Conservation (phyloP, 2,113 vertebrate genomes). For the Microtus oregoni region DNA sequence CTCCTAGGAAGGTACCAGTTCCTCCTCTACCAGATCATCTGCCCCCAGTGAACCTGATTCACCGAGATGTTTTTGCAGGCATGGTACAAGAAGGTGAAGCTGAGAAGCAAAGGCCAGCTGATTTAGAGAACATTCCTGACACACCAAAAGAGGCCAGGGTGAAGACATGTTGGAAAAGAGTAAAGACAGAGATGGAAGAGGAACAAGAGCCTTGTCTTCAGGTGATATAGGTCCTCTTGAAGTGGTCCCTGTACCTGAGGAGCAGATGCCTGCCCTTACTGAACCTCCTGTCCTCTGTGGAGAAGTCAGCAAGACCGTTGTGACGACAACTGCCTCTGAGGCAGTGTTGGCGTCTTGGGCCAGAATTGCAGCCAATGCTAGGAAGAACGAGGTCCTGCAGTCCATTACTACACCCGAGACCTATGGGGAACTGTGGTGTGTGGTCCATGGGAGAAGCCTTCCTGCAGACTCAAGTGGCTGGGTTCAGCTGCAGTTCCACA, state of each 20-base stretch:
- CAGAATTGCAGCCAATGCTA: not conserved
- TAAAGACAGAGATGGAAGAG: not conserved
- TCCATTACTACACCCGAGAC: not conserved
- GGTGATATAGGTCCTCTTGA: not conserved
- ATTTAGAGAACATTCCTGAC: slow-evolving; percentile 51
- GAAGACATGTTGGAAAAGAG: not conserved
- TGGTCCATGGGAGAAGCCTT: slow-evolving; percentile 67
- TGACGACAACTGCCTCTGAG: not conserved
- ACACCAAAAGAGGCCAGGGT: slow-evolving; percentile 64
- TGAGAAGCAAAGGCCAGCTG: slow-evolving; percentile 71
- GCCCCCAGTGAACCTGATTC: slow-evolving; percentile 56
- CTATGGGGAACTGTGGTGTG: slow-evolving; percentile 57
- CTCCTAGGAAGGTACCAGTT: slow-evolving; percentile 24
- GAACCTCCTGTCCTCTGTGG: not conserved
- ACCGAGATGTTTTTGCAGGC: slow-evolving; percentile 60
- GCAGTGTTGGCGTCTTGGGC: slow-evolving; percentile 65
- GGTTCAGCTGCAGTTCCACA: slow-evolving; percentile 72
- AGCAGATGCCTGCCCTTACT: not conserved
- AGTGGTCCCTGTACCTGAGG: not conserved
- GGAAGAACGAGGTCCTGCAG: not conserved
- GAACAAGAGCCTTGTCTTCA: not conserved
- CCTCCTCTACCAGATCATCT: slow-evolving; percentile 63
- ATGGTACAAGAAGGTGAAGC: slow-evolving; percentile 65
- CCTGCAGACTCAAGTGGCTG: slow-evolving; percentile 43
- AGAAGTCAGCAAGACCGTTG: not conserved